Evolutionary conservation across 2,888 invertebrate species (phyloP).

Genomic region (Drosophila pseudotakahashii): DNA sequence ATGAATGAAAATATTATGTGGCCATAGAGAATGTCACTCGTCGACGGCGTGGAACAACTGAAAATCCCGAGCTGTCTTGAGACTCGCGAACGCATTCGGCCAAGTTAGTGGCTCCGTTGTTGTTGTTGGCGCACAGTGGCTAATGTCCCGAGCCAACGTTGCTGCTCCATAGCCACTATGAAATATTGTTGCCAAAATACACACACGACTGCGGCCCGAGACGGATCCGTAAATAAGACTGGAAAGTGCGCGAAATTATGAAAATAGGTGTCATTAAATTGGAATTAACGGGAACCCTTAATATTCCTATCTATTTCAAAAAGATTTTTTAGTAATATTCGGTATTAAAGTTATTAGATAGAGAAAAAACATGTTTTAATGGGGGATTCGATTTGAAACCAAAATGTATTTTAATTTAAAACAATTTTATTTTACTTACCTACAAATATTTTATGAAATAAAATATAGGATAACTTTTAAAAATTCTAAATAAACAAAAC

Average conservation of each 20-base stretch:
- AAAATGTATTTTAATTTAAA: too few relatives aligned
- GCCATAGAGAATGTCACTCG: constrained; percentile 64
- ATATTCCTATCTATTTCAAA: not conserved
- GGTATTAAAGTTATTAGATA: too few relatives aligned
- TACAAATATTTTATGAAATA: too few relatives aligned
- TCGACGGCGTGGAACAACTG: constrained; percentile 38
- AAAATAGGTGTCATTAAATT: not conserved
- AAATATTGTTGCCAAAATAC: constrained; percentile 59
- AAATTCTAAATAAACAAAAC: not conserved
- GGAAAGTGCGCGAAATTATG: constrained; percentile 25
- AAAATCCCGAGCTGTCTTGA: constrained; percentile 16
- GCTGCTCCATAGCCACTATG: constrained; percentile 44
- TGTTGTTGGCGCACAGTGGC: constrained; percentile 34
- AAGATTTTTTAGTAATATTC: too few relatives aligned
- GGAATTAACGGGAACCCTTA: not conserved
- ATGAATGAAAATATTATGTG: constrained; percentile 69
- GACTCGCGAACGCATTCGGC: constrained; percentile 58
- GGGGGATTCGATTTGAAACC: too few relatives aligned
- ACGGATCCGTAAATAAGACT: constrained; percentile 25
- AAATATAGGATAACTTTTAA: too few relatives aligned
- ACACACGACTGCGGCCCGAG: constrained; percentile 27
- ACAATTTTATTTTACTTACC: too few relatives aligned
- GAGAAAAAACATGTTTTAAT: too few relatives aligned
- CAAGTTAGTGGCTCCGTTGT: constrained; percentile 44
- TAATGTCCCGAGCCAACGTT: constrained; percentile 34